Percentiles rank a stretch among this genome's conserved stretches.
Conservation (phyloP, 2,888 invertebrate species). For the Aphidius colemani region DNA sequence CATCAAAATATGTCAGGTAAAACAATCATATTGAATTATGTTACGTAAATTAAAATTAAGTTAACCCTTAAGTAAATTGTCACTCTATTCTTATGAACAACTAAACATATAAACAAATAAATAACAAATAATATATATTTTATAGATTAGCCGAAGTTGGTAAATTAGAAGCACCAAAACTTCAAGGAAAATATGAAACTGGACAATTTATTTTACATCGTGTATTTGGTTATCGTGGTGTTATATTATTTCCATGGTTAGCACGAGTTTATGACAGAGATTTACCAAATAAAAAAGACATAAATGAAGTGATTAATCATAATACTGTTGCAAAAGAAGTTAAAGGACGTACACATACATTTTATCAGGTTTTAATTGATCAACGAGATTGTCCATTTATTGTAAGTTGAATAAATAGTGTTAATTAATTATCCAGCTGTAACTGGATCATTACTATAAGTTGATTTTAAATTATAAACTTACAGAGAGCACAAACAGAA, state of each 20-base stretch:
- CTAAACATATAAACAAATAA: background rate
- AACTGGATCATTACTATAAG: too few species aligned
- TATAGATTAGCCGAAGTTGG: conserved; percentile 92
- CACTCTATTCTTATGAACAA: background rate
- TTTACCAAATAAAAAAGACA: conserved; percentile 72
- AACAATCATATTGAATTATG: conserved; percentile 14
- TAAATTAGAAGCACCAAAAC: conserved; percentile 83
- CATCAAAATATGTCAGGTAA: conserved; percentile 53
- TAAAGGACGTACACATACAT: conserved; percentile 89
- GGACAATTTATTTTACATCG: conserved; percentile 95
- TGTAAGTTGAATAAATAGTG: conserved; percentile 66
- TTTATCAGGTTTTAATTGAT: conserved; percentile 98
- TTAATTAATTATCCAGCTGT: background rate
- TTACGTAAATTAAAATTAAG: conserved; percentile 37
- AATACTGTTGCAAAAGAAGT: conserved; percentile 78
- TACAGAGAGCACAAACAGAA: conserved; percentile 94
- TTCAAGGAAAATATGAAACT: conserved; percentile 90
- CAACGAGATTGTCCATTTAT: conserved; percentile 96
- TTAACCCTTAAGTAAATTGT: conserved; percentile 35
- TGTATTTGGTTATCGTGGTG: conserved; percentile 96
- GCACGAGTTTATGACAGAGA: conserved; percentile 95
- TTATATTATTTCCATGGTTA: conserved; percentile 95
- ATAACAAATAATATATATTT: background rate
- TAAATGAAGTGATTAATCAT: conserved; percentile 49
- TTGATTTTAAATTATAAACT: conserved; percentile 32